phyloP scores from a whole-genome alignment of 2,888 invertebrate genomes.

The Lissonota sp. region DNA sequence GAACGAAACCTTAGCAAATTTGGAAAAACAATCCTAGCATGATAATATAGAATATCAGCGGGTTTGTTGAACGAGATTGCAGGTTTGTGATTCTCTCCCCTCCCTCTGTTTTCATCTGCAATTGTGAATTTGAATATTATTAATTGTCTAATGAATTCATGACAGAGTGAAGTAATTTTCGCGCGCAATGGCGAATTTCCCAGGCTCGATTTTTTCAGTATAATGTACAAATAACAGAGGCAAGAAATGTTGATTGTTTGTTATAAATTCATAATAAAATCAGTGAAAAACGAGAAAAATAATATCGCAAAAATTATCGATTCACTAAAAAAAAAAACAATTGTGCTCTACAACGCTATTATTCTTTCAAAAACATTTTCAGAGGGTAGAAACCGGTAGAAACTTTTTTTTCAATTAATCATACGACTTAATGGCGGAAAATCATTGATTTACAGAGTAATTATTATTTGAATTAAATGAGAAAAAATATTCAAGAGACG shows the following conservation, averaged over 20 bases:
- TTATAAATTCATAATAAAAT: neutral
- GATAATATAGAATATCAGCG: neutral
- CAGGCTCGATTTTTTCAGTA: conserved; percentile 2
- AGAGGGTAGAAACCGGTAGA: neutral
- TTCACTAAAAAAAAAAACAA: no score
- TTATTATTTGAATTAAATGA: no score
- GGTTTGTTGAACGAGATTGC: neutral
- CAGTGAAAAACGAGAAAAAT: neutral
- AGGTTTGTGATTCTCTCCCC: neutral
- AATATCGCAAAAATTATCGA: neutral
- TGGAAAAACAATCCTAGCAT: neutral
- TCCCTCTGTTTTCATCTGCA: neutral
- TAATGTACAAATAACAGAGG: neutral
- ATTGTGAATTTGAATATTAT: neutral
- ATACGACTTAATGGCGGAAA: neutral
- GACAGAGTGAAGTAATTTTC: neutral
- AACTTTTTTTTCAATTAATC: neutral
- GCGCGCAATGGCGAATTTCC: neutral
- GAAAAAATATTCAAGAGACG: conserved; percentile 1
- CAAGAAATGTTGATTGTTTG: neutral
- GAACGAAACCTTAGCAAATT: neutral
- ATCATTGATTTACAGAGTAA: neutral
- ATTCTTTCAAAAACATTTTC: neutral
- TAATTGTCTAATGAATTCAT: neutral
- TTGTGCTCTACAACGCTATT: no score